Percentiles rank a stretch among this genome's conserved stretches.
Evolutionary conservation across 2,113 vertebrate species (phyloP).

Genomic region (Caretta caretta): DNA sequence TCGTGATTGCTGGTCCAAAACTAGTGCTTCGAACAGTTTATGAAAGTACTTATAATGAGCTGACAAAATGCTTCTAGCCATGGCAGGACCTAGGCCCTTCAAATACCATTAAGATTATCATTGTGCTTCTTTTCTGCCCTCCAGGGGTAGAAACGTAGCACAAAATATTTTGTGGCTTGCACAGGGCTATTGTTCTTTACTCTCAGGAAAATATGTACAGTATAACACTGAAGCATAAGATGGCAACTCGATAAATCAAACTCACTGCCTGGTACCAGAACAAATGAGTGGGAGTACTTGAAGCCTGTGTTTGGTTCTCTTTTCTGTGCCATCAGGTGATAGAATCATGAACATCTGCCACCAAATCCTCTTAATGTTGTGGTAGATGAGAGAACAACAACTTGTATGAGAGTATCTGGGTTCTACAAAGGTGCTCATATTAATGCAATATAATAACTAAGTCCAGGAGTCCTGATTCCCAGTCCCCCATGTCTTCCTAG

Average conservation of each 20-base stretch:
- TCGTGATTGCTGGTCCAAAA: background rate
- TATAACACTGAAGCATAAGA: background rate
- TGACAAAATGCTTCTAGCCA: background rate
- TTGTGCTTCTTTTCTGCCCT: background rate
- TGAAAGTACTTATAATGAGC: background rate
- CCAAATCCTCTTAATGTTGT: rapidly evolving
- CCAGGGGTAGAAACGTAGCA: background rate
- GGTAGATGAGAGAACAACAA: background rate
- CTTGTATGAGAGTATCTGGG: background rate
- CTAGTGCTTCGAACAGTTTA: background rate
- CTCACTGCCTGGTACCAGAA: background rate
- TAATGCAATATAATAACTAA: background rate
- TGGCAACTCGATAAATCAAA: background rate
- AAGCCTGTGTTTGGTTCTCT: rapidly evolving
- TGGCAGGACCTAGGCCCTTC: background rate
- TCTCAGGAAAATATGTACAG: background rate
- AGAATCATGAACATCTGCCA: background rate
- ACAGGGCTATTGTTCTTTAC: background rate
- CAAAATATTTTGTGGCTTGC: background rate
- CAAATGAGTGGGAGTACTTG: background rate
- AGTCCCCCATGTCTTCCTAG: background rate
- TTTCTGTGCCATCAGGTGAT: background rate
- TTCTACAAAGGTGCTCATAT: background rate
- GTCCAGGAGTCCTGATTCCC: background rate
- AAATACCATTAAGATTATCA: background rate